Evolutionary conservation across 2,888 invertebrate genomes (phyloP).

Genomic region (Pseudococcus jackbeardsleyi): DNA sequence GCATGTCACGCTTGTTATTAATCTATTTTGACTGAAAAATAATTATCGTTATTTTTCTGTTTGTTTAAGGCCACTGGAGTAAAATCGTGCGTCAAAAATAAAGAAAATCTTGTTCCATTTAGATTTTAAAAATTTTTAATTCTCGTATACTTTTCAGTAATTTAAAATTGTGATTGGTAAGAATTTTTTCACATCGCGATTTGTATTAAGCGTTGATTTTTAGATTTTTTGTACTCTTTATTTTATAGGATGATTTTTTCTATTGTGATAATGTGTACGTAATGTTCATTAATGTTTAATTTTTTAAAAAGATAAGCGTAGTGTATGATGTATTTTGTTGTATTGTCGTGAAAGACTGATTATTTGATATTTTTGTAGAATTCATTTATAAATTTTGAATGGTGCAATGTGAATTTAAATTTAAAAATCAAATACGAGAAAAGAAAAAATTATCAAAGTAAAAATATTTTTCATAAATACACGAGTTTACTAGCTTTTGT

Average conservation of each 20-base stretch:
- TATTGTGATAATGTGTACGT: not conserved
- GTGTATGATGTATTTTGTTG: not conserved
- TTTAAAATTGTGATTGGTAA: constrained; percentile 7
- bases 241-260: not conserved
- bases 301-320: not conserved
- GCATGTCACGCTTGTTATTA: constrained; percentile 35
- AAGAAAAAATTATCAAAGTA: not conserved
- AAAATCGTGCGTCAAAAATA: constrained; percentile 52
- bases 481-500: no score
- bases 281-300: not conserved
- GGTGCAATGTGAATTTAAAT: not conserved
- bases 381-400: not conserved
- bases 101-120: constrained; percentile 39
- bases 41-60: constrained; percentile 41
- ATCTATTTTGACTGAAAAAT: constrained; percentile 37
- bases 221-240: not conserved
- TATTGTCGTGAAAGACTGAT: not conserved
- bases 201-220: not conserved
- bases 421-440: not conserved
- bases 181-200: not conserved
- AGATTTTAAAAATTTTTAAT: constrained; percentile 1
- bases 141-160: constrained; percentile 15
- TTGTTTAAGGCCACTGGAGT: constrained; percentile 52
- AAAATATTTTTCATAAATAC: not conserved
- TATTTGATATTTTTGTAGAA: not conserved